These are phyloP conservation scores for Melipona quadrifasciata DNA, from an alignment of 1,140 invertebrate genomes.

Conservation along the genomic window DNA sequence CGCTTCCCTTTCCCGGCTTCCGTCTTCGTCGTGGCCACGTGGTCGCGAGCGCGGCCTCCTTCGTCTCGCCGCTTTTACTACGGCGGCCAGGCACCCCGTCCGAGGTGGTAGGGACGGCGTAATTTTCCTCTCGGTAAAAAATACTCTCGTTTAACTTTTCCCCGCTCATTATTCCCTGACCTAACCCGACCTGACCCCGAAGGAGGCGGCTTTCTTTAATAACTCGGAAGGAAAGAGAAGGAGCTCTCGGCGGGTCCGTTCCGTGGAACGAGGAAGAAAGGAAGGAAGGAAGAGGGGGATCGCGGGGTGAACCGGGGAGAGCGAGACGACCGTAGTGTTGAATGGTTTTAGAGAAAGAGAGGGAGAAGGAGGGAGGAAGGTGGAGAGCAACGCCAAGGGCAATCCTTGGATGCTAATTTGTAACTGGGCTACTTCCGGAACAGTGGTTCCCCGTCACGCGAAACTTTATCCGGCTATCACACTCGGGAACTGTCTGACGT, in stretches of 20 bases:
- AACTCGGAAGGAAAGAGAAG: conserved; percentile 71
- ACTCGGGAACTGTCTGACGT: conserved; percentile 52
- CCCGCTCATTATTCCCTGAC: conserved; percentile 80
- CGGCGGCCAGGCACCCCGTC: conserved; percentile 9
- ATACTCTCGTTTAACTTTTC: conserved; percentile 81
- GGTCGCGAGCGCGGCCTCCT: conserved; percentile 30
- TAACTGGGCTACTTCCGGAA: conserved; percentile 79
- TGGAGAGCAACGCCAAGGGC: conserved; percentile 75
- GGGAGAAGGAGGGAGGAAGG: conserved; percentile 48
- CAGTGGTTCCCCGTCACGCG: conserved; percentile 75
- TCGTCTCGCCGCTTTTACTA: conserved; percentile 61
- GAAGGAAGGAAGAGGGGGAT: conserved; percentile 47
- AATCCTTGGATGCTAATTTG: conserved; percentile 80
- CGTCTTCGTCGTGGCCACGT: conserved; percentile 43
- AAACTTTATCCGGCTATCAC: conserved; percentile 62
- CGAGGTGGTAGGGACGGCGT: conserved; percentile 64
- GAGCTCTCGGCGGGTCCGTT: conserved; percentile 31
- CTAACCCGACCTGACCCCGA: conserved; percentile 79
- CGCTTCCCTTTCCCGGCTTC: background rate
- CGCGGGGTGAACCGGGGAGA: conserved; percentile 43
- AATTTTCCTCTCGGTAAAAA: conserved; percentile 79
- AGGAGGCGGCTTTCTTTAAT: conserved; percentile 79
- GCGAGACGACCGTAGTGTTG: conserved; percentile 45
- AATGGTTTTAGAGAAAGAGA: conserved; percentile 40
- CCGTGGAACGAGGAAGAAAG: conserved; percentile 45